A percentile compares a stretch with the other conserved stretches of the same genome.
These are phyloP conservation scores for Holothuria scabra DNA, from an alignment of 53 echinoderm and acorn worm genomes.

Conservation along the genomic window DNA sequence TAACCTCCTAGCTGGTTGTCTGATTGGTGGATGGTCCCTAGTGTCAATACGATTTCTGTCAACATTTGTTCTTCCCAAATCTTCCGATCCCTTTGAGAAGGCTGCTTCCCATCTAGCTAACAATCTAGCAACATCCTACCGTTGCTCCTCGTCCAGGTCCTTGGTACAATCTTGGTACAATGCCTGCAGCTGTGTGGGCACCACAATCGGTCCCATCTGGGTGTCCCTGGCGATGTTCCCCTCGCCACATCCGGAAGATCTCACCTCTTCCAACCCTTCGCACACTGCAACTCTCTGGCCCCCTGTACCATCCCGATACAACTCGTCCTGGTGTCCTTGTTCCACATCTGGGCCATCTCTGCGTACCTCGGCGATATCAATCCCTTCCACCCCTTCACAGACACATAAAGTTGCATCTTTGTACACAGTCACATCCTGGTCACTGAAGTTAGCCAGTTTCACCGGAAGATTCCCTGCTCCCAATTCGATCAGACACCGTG, in stretches of 20 bases:
- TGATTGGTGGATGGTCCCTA: constrained; percentile 30
- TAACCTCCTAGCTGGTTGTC: constrained; percentile 31
- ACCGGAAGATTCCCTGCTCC: too few relatives aligned
- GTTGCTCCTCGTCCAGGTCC: constrained; percentile 6
- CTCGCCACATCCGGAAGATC: too few relatives aligned
- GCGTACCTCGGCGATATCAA: not conserved
- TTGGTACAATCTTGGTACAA: constrained; percentile 10
- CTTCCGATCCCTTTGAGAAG: not conserved
- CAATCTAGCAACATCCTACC: not conserved
- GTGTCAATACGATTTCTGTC: constrained; percentile 40
- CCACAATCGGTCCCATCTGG: not conserved
- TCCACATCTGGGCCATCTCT: too few relatives aligned
- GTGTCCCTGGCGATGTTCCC: too few relatives aligned
- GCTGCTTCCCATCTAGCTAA: constrained; percentile 4
- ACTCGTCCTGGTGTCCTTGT: too few relatives aligned
- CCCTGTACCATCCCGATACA: too few relatives aligned
- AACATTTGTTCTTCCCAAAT: constrained; percentile 42
- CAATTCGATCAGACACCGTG: too few relatives aligned
- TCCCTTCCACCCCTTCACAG: constrained; percentile 25
- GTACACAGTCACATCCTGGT: not conserved
- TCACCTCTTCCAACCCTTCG: too few relatives aligned
- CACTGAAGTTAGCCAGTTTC: not conserved
- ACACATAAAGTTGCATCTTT: constrained; percentile 22
- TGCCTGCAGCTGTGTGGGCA: constrained; percentile 8
- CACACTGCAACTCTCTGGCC: too few relatives aligned